Base-by-base conservation (phyloP, 2,797 vertebrate genomes). In the Pseudopleuronectes americanus region DNA sequence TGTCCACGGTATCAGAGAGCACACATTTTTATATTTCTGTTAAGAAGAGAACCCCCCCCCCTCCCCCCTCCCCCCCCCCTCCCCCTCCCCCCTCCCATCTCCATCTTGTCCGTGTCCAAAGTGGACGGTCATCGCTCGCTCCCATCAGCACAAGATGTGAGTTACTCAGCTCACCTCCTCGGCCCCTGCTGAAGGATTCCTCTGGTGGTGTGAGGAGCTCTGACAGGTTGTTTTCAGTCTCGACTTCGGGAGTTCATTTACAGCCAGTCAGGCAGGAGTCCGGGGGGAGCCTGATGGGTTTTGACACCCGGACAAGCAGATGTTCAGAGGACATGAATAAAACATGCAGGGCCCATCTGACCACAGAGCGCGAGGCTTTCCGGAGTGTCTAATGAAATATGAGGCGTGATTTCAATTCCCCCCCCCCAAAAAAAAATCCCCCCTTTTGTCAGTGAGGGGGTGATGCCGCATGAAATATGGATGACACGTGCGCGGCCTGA, bases 261-360 rank as follows among this genome's bases (percentile, higher is more conserved):
- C 89, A 92, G 77, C 77, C 90, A 87, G 85, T 90, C 86, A 81
- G 80, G 77, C 77, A 68, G 80, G 71, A 79, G 71, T 91, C 90
- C 84, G 78, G 61, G 24, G 83, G 87, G 85, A 90, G 82, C 74
- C 71, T 86, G 85, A 89, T 85, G 86, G 88, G 90, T 90, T 88
- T 80, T 92, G 89, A 93, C 86, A 92, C 77, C 86, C 89, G 84
- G 88, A 93, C 86, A 89, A 91, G 91, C 87, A 90, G 89, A 89
- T 89, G 81, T 90, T 90, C 87, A 79, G 84, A 91, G 84, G 86
- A 87, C 87, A 90, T 93, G 91, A 93, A 94, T 94, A 90, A 94
- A 94, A 94, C 90, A 93, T 93, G 56, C 54, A n/a, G 51, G 51
- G 71, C 79, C 79, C 84, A 86, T 89, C 84, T 88, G 87, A 89